Conservation (phyloP, 2,888 invertebrate genomes). For the Athalia rosae region DNA sequence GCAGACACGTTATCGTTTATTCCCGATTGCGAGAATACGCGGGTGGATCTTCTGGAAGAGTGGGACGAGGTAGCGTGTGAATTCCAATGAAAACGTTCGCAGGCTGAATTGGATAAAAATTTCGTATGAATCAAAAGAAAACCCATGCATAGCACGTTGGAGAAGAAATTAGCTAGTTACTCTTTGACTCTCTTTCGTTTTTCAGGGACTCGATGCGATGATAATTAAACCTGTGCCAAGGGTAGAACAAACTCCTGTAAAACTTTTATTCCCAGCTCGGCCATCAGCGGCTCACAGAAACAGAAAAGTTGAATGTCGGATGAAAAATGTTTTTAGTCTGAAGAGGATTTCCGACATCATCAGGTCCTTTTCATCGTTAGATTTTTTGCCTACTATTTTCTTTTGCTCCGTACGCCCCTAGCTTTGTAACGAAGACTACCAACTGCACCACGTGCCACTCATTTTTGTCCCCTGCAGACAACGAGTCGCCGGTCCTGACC, state of each 20-base stretch:
- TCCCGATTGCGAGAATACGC: too few relatives aligned
- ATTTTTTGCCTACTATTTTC: neutral
- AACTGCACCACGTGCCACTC: too few relatives aligned
- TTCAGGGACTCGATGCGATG: neutral
- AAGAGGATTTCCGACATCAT: neutral
- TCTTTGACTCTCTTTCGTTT: neutral
- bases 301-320: neutral
- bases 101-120: too few relatives aligned
- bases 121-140: too few relatives aligned
- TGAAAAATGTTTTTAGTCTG: neutral
- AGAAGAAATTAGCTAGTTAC: neutral
- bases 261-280: neutral
- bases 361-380: neutral
- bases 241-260: neutral
- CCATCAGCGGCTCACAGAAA: neutral
- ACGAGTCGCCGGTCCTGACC: too few relatives aligned
- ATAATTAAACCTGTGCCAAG: conserved; percentile 19
- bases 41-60: too few relatives aligned
- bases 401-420: neutral
- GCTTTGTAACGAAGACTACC: too few relatives aligned
- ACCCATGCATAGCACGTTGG: neutral
- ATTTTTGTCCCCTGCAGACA: too few relatives aligned
- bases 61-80: too few relatives aligned
- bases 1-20: too few relatives aligned
- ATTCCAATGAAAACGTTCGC: too few relatives aligned